Evolutionary conservation across 2,888 invertebrate genomes (phyloP), one percentile per base, ranked within the genome.

Genomic region (Baccha elongata): DNA sequence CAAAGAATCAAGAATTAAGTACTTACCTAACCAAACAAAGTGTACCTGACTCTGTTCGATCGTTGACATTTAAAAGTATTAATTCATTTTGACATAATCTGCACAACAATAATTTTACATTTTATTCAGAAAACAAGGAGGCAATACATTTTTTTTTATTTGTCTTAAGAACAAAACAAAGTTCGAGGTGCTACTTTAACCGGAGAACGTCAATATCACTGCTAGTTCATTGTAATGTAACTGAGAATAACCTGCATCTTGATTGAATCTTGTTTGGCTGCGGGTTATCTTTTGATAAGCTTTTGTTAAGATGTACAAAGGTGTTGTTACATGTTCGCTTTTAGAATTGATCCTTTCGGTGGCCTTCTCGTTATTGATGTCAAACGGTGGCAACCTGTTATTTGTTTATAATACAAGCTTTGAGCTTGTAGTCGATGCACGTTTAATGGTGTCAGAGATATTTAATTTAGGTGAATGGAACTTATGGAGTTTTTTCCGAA

Each of bases 21-120:
- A 60, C 48, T 10, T 48, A 58, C 44, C 15, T 44, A 60, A 37
- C 13, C 21, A 55, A 55, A 55, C 37, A 35, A 42, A 58, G 42
- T 35, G 8, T 4, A 60, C 17, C 74, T 35, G 29, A n/a, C 23
- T 8, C 62, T 35, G 19, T 55, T 64, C 53, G 19, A 74, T 74
- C 68, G 79, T 80, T 80, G 79, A 74, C 79, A 80, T 80, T 80
- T 80, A 80, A 80, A 80, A 74, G 68, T 80, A 75, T 80, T 80
- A 64, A 75, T 80, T 80, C 69, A 65, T 80, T 80, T 80, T 80
- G 80, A 75, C 80, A 75, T 69, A 80, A 80, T 80, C 80, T 80
- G 42, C 75, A 69, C 75, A 80, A 69, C 50, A 80, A 80, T 80
- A 80, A 74, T 75, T 80, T 80, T 64, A 52, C 67, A 75, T 74